Conservation (phyloP, 2,113 vertebrate genomes). For the Cynopterus brachyotis region DNA sequence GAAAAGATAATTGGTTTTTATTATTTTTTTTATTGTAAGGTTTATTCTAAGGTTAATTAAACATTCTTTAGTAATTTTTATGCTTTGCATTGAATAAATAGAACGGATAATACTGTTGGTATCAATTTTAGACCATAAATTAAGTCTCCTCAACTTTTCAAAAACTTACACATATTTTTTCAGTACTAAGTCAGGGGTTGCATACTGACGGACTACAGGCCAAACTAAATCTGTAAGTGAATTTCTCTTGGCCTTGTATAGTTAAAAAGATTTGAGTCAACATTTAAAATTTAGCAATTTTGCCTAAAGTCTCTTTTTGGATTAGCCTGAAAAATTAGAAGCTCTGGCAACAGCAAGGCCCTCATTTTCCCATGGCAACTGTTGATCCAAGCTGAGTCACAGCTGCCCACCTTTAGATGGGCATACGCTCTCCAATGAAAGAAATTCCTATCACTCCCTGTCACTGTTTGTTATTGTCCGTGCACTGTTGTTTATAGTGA, state of each 20-base stretch:
- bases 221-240: neutral
- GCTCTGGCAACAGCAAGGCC: neutral
- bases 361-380: neutral
- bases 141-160: neutral
- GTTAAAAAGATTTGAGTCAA: neutral
- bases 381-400: neutral
- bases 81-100: conserved; percentile 30
- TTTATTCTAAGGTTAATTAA: conserved; percentile 31
- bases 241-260: conserved; percentile 24
- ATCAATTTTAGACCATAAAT: neutral
- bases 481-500: neutral
- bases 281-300: conserved; percentile 18
- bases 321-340: conserved; percentile 32
- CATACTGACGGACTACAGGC: neutral
- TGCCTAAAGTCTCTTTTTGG: neutral
- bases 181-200: neutral
- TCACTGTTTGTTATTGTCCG: neutral
- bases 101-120: neutral
- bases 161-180: neutral
- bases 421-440: neutral
- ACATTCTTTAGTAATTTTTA: conserved; percentile 7
- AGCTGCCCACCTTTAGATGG: neutral
- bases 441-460: neutral
- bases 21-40: neutral
- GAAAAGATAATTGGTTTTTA: neutral